Evolutionary conservation across 2,113 vertebrate genomes (phyloP), one percentile per base, ranked within the genome.

Genomic region (Leiothrix lutea): DNA sequence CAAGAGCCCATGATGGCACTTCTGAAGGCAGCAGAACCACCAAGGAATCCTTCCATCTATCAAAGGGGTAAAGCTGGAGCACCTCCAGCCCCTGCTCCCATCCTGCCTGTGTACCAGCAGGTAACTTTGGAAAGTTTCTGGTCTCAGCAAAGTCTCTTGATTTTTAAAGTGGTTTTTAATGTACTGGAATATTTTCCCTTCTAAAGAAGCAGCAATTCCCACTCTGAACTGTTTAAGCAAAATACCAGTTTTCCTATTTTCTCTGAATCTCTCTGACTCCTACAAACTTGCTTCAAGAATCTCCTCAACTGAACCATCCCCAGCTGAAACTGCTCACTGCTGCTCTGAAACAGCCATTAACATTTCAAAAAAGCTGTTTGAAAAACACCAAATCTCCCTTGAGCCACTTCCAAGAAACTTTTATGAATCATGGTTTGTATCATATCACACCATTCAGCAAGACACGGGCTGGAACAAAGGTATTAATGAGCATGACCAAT

Each of bases 401-500:
- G 94, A 97, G 88, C 95, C 83, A 53, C 53, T 95, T 97, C 94
- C 92, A 98, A 95, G 62, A 50, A 95, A 91, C 94, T 85, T 72
- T 80, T 93, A 91, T 75, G 92, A 97, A 94, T 95, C 72, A 48
- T 91, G 87, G 95, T 57, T 95, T 90, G 65, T 90, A 84, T 94
- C 94, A 42, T 84, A 91, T 78, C 92, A 74, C 72, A 83, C 87
- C 78, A 95, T 97, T 89, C 94, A 86, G 95, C 86, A 77, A 82
- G 88, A 87, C 40, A 42, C 15, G 60, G 40, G 31, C 86, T 82
- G 56, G 69, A 94, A 95, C 64, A 82, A 72, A 94, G 93, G 95
- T 92, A 96, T 96, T 97, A 98, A 97, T 90, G 98, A 92, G 94
- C 65, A 73, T 71, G 95, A 97, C 89, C 94, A 97, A 94, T 96